These are phyloP conservation scores for Andrena praecox DNA, from an alignment of 2,888 invertebrate species.

Conservation along the genomic window DNA sequence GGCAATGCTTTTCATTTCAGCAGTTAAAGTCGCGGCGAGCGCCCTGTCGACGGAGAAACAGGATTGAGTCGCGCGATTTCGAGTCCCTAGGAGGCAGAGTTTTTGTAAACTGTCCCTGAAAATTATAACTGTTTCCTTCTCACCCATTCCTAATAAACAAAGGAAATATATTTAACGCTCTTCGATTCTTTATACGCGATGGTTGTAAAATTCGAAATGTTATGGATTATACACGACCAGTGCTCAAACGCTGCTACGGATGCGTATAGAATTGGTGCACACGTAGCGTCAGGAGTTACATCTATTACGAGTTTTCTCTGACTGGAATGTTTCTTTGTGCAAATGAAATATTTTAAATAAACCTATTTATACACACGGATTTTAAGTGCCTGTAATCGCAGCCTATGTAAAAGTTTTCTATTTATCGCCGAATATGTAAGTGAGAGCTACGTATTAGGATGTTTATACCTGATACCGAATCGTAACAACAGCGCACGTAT, in stretches of 20 bases:
- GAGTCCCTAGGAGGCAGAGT: not conserved
- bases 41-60: slow-evolving; percentile 75
- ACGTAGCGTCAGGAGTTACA: not conserved
- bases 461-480: not conserved
- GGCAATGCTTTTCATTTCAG: slow-evolving; percentile 65
- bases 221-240: slow-evolving; percentile 31
- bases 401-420: slow-evolving; percentile 14
- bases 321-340: not conserved
- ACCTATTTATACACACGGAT: not conserved
- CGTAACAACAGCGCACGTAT: not conserved
- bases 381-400: slow-evolving; percentile 19
- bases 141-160: slow-evolving; percentile 69
- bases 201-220: slow-evolving; percentile 21
- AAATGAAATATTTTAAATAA: not conserved
- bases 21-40: slow-evolving; percentile 76
- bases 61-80: slow-evolving; percentile 68
- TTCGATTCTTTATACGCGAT: slow-evolving; percentile 7
- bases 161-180: slow-evolving; percentile 33
- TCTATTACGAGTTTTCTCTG: not conserved
- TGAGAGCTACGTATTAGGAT: not conserved
- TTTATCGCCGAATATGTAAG: slow-evolving; percentile 5
- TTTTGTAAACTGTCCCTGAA: slow-evolving; percentile 23
- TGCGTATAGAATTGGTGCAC: slow-evolving; percentile 29
- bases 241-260: slow-evolving; percentile 28
- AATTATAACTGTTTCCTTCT: slow-evolving; percentile 52